phyloP scores from a whole-genome alignment of 1,140 invertebrate genomes.

The Drosophila sechellia region DNA sequence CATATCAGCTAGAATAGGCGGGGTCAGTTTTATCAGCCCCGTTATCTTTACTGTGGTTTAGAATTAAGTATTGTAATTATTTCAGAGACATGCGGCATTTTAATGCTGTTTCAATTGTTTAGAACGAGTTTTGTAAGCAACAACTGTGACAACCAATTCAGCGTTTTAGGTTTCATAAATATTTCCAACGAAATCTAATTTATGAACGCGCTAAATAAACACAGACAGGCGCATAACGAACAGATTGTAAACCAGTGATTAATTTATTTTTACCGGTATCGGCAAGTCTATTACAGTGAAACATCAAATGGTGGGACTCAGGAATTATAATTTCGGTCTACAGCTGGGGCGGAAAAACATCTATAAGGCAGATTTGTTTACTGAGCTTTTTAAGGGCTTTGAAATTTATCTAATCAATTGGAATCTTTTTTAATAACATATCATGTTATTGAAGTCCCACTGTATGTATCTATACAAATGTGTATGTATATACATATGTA shows the following conservation, averaged over 20 bases:
- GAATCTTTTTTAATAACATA: too few species aligned
- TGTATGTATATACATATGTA: neutral
- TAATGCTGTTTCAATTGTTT: constrained; percentile 1
- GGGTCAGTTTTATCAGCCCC: constrained; percentile 3
- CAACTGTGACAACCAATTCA: constrained; percentile 1
- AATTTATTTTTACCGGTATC: constrained; percentile 19
- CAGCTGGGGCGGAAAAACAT: too few species aligned
- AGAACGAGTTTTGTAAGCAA: neutral
- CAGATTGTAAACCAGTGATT: constrained; percentile 29
- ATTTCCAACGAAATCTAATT: constrained; percentile 24
- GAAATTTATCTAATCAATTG: too few species aligned
- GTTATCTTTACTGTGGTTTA: constrained; percentile 4
- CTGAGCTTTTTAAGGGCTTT: too few species aligned
- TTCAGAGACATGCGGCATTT: neutral
- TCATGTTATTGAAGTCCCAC: neutral
- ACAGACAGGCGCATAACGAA: neutral
- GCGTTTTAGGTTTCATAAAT: constrained; percentile 14
- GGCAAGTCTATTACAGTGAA: constrained; percentile 5
- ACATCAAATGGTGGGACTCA: neutral
- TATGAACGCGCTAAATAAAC: constrained; percentile 17
- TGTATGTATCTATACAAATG: constrained; percentile 8
- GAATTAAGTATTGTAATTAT: constrained; percentile 12
- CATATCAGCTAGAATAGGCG: neutral
- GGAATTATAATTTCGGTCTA: neutral
- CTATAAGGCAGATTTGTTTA: too few species aligned